phyloP scores from a whole-genome alignment of 2,113 vertebrate species.

The Microtus montanus region DNA sequence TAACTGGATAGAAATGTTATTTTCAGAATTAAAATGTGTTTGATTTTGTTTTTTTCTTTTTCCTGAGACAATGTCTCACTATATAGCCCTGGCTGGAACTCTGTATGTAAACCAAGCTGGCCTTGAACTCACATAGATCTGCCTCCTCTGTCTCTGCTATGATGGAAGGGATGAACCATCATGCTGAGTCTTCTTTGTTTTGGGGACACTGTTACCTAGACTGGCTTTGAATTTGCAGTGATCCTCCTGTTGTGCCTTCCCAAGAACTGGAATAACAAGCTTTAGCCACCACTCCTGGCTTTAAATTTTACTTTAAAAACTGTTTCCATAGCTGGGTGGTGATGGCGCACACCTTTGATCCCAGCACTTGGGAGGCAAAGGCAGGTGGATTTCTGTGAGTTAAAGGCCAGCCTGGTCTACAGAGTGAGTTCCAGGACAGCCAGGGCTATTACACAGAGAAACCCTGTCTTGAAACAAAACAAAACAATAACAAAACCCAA shows the following conservation, averaged over 20 bases:
- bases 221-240: background rate
- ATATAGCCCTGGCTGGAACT: background rate
- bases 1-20: background rate
- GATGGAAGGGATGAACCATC: background rate
- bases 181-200: background rate
- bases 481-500: no score
- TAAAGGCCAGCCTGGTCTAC: no score
- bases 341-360: no score
- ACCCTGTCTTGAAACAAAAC: no score
- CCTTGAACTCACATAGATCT: background rate
- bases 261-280: background rate
- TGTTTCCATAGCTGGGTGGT: no score
- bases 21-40: background rate
- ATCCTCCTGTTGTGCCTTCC: background rate
- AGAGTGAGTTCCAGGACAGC: no score
- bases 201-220: background rate
- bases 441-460: no score
- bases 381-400: no score
- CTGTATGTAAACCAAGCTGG: background rate
- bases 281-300: background rate
- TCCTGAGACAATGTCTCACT: background rate
- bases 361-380: no score
- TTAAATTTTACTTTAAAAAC: background rate
- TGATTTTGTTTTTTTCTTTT: background rate
- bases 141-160: background rate